Conservation (phyloP, 2,888 invertebrate genomes). For the Syrphus vitripennis region DNA sequence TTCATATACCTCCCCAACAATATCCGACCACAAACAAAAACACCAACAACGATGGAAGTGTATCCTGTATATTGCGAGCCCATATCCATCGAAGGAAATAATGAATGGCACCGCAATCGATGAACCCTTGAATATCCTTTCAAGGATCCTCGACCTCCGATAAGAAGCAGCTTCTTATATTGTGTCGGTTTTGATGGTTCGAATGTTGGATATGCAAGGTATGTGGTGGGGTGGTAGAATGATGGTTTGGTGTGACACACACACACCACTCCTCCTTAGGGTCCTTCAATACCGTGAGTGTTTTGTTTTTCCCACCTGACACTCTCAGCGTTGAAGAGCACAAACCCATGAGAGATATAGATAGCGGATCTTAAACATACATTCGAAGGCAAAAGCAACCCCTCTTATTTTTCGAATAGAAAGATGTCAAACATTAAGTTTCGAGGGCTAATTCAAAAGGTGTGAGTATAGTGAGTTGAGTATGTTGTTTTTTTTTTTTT, state of each 20-base stretch:
- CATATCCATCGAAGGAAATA: slow-evolving; percentile 43
- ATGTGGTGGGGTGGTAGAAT: neutral
- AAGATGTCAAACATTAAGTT: slow-evolving; percentile 66
- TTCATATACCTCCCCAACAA: neutral
- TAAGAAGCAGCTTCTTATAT: slow-evolving; percentile 21
- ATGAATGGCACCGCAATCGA: slow-evolving; percentile 54
- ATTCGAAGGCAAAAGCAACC: slow-evolving; percentile 21
- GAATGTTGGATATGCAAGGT: neutral
- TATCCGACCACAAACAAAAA: slow-evolving; percentile 9
- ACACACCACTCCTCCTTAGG: slow-evolving; percentile 6
- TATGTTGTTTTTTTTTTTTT: slow-evolving; percentile 33
- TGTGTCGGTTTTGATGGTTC: neutral
- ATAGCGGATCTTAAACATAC: slow-evolving; percentile 33
- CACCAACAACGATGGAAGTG: neutral
- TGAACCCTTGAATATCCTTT: slow-evolving; percentile 57
- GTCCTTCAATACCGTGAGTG: slow-evolving; percentile 60
- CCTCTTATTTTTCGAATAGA: neutral
- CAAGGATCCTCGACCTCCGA: slow-evolving; percentile 34
- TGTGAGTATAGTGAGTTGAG: slow-evolving; percentile 46
- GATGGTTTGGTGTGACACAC: neutral
- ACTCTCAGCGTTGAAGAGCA: slow-evolving; percentile 32
- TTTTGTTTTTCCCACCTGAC: slow-evolving; percentile 67
- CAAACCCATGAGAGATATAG: slow-evolving; percentile 35
- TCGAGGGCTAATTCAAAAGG: slow-evolving; percentile 59
- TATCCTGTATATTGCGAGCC: no score